Evolutionary conservation across 2,113 vertebrate species (phyloP).

Genomic region (Thunnus maccoyii): DNA sequence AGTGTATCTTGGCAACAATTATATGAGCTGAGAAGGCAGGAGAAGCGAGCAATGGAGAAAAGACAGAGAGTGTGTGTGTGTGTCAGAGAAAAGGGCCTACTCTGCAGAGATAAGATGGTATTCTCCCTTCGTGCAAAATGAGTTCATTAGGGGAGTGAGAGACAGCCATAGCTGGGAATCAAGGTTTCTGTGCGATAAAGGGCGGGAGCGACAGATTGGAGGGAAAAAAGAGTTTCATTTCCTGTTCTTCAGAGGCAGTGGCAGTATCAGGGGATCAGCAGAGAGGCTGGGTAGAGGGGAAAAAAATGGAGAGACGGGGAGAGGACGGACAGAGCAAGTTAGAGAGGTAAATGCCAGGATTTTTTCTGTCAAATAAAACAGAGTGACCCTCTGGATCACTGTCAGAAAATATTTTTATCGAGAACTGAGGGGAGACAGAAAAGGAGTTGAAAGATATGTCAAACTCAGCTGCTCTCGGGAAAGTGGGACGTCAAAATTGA

Average conservation of each 20-base stretch:
- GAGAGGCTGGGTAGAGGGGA: constrained; percentile 46
- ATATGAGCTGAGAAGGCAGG: constrained; percentile 50
- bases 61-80: constrained; percentile 23
- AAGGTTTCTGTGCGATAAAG: constrained; percentile 75
- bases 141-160: constrained; percentile 78
- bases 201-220: constrained; percentile 55
- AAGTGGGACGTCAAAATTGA: constrained; percentile 44
- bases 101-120: constrained; percentile 77
- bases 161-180: constrained; percentile 54
- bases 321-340: constrained; percentile 46
- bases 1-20: constrained; percentile 59
- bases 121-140: constrained; percentile 77
- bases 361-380: constrained; percentile 50
- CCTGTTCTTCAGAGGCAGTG: constrained; percentile 78
- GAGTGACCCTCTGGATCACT: constrained; percentile 38
- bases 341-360: constrained; percentile 77
- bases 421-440: constrained; percentile 39
- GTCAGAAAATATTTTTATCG: constrained; percentile 42
- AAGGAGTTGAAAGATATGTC: constrained; percentile 71
- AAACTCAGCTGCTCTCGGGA: constrained; percentile 44
- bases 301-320: constrained; percentile 40
- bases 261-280: constrained; percentile 72
- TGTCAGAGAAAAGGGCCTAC: constrained; percentile 39
- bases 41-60: constrained; percentile 45
- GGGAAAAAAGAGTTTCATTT: constrained; percentile 77